A percentile compares a stretch with the other conserved stretches of the same genome.
Conservation (phyloP, 2,113 vertebrate genomes). For the Hydrolagus affinis region DNA sequence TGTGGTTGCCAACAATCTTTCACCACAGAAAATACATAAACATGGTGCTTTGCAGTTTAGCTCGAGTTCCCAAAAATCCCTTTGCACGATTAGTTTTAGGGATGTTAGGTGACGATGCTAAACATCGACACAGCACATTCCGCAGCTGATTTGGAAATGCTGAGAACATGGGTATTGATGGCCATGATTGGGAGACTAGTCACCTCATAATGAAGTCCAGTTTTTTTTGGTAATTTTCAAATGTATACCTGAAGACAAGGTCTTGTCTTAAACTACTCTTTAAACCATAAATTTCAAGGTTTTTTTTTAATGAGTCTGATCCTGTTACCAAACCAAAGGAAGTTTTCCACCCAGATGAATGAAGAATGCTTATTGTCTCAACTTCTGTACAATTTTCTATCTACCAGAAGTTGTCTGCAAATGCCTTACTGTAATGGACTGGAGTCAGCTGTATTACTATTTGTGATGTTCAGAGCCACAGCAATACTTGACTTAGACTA, state of each 20-base stretch:
- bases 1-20: background rate
- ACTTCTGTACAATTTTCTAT: conserved; percentile 13
- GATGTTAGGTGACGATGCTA: background rate
- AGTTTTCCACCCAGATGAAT: background rate
- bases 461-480: conserved; percentile 13
- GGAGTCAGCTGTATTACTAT: conserved; percentile 18
- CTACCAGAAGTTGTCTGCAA: conserved; percentile 29
- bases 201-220: too few species aligned
- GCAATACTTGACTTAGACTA: background rate
- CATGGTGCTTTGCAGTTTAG: background rate
- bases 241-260: background rate
- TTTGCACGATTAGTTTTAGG: background rate
- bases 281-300: background rate
- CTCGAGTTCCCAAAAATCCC: too few species aligned
- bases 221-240: too few species aligned
- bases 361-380: background rate
- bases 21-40: background rate
- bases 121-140: too few species aligned
- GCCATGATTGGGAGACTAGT: background rate
- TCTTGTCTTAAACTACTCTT: background rate
- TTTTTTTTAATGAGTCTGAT: too few species aligned
- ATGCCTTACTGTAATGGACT: conserved; percentile 29
- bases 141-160: background rate
- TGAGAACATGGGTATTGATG: background rate
- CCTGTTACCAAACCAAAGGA: background rate